Percentiles rank a stretch among this genome's conserved stretches.
phyloP scores from a whole-genome alignment of 2,113 vertebrate species.

The Pagrus major region DNA sequence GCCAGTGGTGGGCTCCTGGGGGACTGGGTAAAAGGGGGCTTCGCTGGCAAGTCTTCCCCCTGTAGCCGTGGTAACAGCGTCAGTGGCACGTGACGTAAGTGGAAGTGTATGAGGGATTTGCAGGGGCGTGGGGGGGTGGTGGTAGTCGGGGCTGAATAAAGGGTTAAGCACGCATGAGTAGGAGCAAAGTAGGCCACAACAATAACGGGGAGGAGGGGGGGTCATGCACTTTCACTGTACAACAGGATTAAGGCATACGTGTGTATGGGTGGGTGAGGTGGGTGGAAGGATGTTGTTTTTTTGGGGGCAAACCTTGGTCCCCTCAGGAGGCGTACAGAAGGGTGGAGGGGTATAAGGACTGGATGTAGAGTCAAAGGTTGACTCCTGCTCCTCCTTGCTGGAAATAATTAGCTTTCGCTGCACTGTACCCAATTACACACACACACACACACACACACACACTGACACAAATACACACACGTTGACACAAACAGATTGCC shows the following conservation, averaged over 20 bases:
- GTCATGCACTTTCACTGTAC: constrained; percentile 58
- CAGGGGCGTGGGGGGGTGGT: background rate
- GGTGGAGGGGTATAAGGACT: constrained; percentile 28
- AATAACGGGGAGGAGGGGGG: constrained; percentile 60
- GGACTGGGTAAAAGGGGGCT: constrained; percentile 45
- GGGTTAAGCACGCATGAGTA: constrained; percentile 79
- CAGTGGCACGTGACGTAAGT: constrained; percentile 70
- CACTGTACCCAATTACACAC: constrained; percentile 17
- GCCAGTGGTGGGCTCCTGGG: constrained; percentile 56
- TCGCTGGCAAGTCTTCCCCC: constrained; percentile 75
- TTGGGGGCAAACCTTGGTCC: constrained; percentile 30
- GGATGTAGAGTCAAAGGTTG: constrained; percentile 51
- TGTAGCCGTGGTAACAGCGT: constrained; percentile 83
- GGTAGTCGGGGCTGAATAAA: constrained; percentile 60
- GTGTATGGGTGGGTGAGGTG: background rate
- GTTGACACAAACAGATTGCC: constrained; percentile 37
- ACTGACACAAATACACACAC: constrained; percentile 5
- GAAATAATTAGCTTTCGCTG: constrained; percentile 61
- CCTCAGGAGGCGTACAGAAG: constrained; percentile 25
- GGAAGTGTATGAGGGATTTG: constrained; percentile 35
- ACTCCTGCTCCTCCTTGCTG: constrained; percentile 32
- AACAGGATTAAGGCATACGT: constrained; percentile 35
- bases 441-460: constrained; percentile 24
- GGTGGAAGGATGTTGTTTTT: constrained; percentile 44
- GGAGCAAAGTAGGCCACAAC: constrained; percentile 83